A percentile compares a stretch with the other conserved stretches of the same genome.
Evolutionary conservation across 2,888 invertebrate genomes (phyloP).

Genomic region (Steinernema scapterisci): DNA sequence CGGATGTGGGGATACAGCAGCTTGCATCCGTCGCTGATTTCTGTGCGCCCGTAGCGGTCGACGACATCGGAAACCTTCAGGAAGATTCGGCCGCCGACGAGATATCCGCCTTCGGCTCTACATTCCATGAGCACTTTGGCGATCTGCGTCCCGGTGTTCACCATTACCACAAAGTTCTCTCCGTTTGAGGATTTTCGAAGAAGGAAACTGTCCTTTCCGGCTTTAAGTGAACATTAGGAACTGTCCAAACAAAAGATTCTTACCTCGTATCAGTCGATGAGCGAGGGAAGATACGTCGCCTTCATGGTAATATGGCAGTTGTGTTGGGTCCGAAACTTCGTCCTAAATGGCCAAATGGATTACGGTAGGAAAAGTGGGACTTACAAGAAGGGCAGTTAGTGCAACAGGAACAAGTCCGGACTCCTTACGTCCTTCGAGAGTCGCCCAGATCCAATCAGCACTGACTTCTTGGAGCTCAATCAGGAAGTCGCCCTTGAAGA

Average conservation of each 20-base stretch:
- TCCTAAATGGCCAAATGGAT: not conserved
- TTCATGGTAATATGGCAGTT: slow-evolving; percentile 14
- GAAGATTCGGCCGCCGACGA: slow-evolving; percentile 9
- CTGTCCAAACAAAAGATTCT: too few species aligned
- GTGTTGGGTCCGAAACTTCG: slow-evolving; percentile 5
- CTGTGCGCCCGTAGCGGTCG: not conserved
- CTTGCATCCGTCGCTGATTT: not conserved
- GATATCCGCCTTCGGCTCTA: slow-evolving; percentile 3
- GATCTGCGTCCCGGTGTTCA: slow-evolving; percentile 3
- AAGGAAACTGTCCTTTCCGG: slow-evolving; percentile 19
- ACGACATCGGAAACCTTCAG: slow-evolving; percentile 8
- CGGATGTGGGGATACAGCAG: slow-evolving; percentile 17
- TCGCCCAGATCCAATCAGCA: slow-evolving; percentile 25
- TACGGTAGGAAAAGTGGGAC: not conserved
- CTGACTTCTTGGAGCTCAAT: slow-evolving; percentile 11
- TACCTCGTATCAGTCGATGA: not conserved
- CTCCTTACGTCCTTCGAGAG: slow-evolving; percentile 4
- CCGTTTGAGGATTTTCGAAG: not conserved
- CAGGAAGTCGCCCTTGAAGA: slow-evolving; percentile 1
- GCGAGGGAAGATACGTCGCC: not conserved
- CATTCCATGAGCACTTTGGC: slow-evolving; percentile 16
- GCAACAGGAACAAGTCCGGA: slow-evolving; percentile 14
- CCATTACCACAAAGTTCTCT: not conserved
- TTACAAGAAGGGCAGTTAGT: slow-evolving; percentile 8
- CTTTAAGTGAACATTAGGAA: not conserved